Percentiles rank a stretch among this genome's conserved stretches.
Conservation (phyloP, 2,113 vertebrate species). For the Sialia sialis region DNA sequence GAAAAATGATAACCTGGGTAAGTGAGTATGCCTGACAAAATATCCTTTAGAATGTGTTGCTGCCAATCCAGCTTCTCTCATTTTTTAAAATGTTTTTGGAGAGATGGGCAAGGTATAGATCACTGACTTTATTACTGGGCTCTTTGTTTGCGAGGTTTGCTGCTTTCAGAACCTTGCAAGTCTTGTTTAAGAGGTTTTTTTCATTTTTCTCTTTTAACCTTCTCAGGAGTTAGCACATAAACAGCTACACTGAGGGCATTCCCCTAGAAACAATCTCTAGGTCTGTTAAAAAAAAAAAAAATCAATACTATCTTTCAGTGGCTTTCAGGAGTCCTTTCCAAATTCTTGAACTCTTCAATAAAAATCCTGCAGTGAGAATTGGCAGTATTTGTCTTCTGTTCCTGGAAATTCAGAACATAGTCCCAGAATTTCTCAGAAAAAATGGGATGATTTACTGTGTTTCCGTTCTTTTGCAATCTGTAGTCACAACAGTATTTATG, state of each 20-base stretch:
- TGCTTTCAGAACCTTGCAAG: neutral
- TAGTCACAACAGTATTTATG: slow-evolving; percentile 65
- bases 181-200: neutral
- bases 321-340: slow-evolving; percentile 49
- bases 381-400: slow-evolving; percentile 78
- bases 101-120: neutral
- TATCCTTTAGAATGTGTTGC: neutral
- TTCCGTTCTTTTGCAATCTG: slow-evolving; percentile 77
- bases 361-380: slow-evolving; percentile 77
- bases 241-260: neutral
- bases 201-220: neutral
- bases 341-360: slow-evolving; percentile 74
- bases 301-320: slow-evolving; percentile 15
- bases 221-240: neutral
- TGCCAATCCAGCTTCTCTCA: neutral
- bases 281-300: slow-evolving; percentile 9
- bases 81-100: neutral
- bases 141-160: neutral
- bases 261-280: slow-evolving; percentile 1
- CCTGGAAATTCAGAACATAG: slow-evolving; percentile 87
- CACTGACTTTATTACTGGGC: neutral
- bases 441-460: slow-evolving; percentile 83
- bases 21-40: neutral
- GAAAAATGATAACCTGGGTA: neutral
- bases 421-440: slow-evolving; percentile 93